Base-by-base conservation (phyloP, 2,888 invertebrate genomes). In the Eulithis testata region DNA sequence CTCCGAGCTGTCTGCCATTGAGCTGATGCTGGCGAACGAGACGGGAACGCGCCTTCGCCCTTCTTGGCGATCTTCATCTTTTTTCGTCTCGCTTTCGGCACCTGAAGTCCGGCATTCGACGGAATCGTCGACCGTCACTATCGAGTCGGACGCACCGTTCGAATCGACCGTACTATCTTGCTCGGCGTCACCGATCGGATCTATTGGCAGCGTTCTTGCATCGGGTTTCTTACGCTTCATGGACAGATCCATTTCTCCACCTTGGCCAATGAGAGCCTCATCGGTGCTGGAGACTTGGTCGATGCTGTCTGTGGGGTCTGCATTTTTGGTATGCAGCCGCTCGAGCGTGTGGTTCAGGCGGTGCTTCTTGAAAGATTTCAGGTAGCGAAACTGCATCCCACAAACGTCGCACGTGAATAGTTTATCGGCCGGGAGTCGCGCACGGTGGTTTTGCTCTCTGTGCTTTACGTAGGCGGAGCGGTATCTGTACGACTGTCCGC, bases 371-470 rank as follows among this genome's bases (percentile, higher is more conserved):
- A 98, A 97, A 0, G 97, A 97, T 81, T 97, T 97, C 56, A 97
- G 94, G 86, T 97, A 97, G 72, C 97, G 94, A 73, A 97, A 98
- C 85, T 97, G 97, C 97, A 97, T 97, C 67, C 97, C 97, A 86
- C 97, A 98, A 3, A 97, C 97, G 82, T 97, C 97, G 83, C 97
- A 98, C 21, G 97, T 97, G 89, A 97, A 98, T 14, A 97, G 94
- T 86, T 97, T 97, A 86, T 97, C 97, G 36, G 97, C 97, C 2
- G 97, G 97, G 52, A 97, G 93, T 14, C 97, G 94, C 3, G 97
- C 97, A 21, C 97, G 95, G 82, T 98, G 97, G 83, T 98, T 97
- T 84, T 97, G 97, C 84, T 97, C 97, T 60, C 97, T 95, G 83
- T 98, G 97, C 82, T 93, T 93, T 55, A 93, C 92, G 72, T 93